phyloP scores from a whole-genome alignment of 2,113 vertebrate genomes.

The Tautogolabrus adspersus region DNA sequence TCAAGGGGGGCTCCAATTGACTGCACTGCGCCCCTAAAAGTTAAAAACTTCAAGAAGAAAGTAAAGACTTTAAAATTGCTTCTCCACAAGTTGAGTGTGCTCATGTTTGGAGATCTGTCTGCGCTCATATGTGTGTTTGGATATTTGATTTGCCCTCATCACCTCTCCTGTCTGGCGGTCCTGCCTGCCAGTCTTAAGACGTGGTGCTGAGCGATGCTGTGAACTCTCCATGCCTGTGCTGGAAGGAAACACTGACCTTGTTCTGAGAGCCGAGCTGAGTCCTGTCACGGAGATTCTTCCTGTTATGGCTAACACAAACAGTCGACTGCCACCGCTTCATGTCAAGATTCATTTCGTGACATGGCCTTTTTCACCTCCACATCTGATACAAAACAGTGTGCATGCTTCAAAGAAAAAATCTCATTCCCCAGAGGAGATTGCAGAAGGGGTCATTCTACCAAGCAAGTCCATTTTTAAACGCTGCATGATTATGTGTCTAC shows the following conservation, averaged over 20 bases:
- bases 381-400: conserved; percentile 31
- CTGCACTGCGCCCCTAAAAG: conserved; percentile 16
- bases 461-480: conserved; percentile 24
- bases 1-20: conserved; percentile 14
- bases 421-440: conserved; percentile 6
- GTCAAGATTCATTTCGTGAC: conserved; percentile 58
- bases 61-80: conserved; percentile 41
- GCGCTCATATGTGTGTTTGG: conserved; percentile 39
- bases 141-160: conserved; percentile 56
- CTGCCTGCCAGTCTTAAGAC: conserved; percentile 46
- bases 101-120: conserved; percentile 28
- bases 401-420: background rate
- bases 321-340: conserved; percentile 51
- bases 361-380: conserved; percentile 47
- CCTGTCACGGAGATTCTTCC: conserved; percentile 53
- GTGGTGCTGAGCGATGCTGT: conserved; percentile 27
- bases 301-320: conserved; percentile 45
- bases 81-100: conserved; percentile 13
- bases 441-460: conserved; percentile 12
- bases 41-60: conserved; percentile 30
- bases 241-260: conserved; percentile 54
- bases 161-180: conserved; percentile 42
- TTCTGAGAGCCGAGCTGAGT: conserved; percentile 29
- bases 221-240: conserved; percentile 37
- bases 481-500: conserved; percentile 16